Base-by-base conservation (phyloP, 1,140 invertebrate species). In the Drosophila obscura region DNA sequence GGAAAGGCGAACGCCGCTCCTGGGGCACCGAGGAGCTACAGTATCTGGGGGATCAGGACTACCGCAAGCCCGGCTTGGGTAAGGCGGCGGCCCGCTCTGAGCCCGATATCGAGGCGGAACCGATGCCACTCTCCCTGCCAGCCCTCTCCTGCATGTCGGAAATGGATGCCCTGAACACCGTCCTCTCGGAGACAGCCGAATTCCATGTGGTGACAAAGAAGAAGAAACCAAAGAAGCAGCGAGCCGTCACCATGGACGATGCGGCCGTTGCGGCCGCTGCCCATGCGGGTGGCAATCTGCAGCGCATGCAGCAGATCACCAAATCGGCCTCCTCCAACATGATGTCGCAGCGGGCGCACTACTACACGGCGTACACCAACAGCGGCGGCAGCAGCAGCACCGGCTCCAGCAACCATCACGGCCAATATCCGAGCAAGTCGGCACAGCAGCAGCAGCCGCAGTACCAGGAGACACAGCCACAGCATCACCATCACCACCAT, bases 201-300 rank as follows among this genome's bases (percentile, higher is more conserved):
- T 95, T 95, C 80, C 93, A 94, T 73, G 94, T 95, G 28, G 95
- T 95, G 13, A 95, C 94, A 2, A 95, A 95, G 66, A 95, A 95
- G 83, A 95, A 95, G 80, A 95, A 95, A 67, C 94, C 94, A 75
- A 95, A 95, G 91, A 95, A 95, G 77, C 94, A 94, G 24, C 92
- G 93, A 1, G 93, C 91, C 6, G 93, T 92, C 11, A 77, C 82
- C 31, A 90, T 72, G 82, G 92, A 90, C 50, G 92, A 89, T 56
- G 84, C 84, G 0, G 73, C 84, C 0, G 84, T 83, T 3, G 76
- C 75, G 0, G 81, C 81, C 0, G 83, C 83, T 1, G 78, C 83
- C 6, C 50, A 59, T 11, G 61, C 81, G 0, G 78, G 83, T 0
- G 83, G 80, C 55, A 88, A 88, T 24, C 63, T 88, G 52, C 83